Evolutionary conservation across 2,113 vertebrate species (phyloP).

Genomic region (Panthera uncia): DNA sequence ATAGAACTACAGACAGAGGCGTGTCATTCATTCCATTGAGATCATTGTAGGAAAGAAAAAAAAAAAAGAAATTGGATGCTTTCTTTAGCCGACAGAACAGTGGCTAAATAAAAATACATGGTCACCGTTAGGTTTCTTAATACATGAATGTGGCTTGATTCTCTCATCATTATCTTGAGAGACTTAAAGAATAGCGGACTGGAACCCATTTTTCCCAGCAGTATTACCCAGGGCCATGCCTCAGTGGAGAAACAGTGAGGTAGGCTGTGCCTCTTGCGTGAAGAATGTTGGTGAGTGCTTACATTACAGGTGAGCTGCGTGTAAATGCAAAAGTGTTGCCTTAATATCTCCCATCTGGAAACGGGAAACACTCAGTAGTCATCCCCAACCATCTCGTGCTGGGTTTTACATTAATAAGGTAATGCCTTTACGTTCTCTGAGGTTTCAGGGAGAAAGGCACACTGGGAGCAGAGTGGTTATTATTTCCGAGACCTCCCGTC

Average conservation of each 20-base stretch:
- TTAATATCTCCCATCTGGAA: conserved; percentile 57
- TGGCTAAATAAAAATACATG: conserved; percentile 2
- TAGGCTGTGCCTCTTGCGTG: neutral
- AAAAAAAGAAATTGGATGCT: neutral
- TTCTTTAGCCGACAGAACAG: conserved; percentile 25
- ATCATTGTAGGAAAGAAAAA: neutral
- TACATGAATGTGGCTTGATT: neutral
- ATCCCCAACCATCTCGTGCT: neutral
- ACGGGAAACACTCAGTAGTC: conserved; percentile 23
- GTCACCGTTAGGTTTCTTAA: neutral
- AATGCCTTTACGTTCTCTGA: conserved; percentile 53
- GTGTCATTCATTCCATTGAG: neutral
- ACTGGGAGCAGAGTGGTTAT: conserved; percentile 60
- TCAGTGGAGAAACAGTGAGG: neutral
- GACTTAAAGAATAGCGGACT: neutral
- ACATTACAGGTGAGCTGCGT: conserved; percentile 11
- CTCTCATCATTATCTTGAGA: neutral
- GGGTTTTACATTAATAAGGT: conserved; percentile 62
- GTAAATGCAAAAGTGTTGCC: neutral
- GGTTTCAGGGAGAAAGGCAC: conserved; percentile 31
- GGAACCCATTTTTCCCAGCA: neutral
- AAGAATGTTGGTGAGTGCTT: neutral
- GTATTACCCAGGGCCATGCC: too few species aligned
- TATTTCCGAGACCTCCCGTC: conserved; percentile 70
- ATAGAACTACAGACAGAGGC: conserved; percentile 4